Evolutionary conservation across 2,888 invertebrate genomes (phyloP).

Genomic region (Papilio demoleus): DNA sequence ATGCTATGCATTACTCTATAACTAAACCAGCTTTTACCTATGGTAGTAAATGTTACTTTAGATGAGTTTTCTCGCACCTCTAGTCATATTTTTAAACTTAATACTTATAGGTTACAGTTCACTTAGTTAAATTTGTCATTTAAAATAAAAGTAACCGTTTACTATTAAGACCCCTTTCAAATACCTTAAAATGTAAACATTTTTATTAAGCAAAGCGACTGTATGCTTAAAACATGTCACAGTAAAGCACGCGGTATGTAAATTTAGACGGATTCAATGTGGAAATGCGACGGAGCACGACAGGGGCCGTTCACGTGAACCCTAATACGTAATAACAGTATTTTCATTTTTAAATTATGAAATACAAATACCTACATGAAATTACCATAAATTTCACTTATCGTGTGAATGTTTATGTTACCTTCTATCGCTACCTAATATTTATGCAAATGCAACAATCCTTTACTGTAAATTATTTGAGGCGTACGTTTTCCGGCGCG

Average conservation of each 20-base stretch:
- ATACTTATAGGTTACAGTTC: no score
- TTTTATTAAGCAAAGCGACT: slow-evolving; percentile 4
- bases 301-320: slow-evolving; percentile 45
- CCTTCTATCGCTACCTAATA: slow-evolving; percentile 66
- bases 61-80: no score
- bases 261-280: slow-evolving; percentile 46
- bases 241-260: slow-evolving; percentile 44
- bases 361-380: slow-evolving; percentile 63
- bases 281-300: slow-evolving; percentile 44
- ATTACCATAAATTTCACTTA: slow-evolving; percentile 75
- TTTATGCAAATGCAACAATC: slow-evolving; percentile 75
- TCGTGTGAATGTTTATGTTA: slow-evolving; percentile 78
- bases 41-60: no score
- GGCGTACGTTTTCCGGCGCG: slow-evolving; percentile 67
- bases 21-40: background rate
- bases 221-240: slow-evolving; percentile 20
- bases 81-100: background rate
- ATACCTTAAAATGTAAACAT: slow-evolving; percentile 11
- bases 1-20: slow-evolving; percentile 10
- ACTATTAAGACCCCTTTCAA: background rate
- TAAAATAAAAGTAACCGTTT: background rate
- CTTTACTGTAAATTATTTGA: slow-evolving; percentile 75
- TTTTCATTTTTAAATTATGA: slow-evolving; percentile 56
- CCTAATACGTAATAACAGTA: slow-evolving; percentile 47
- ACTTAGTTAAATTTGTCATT: no score